Evolutionary conservation across 2,113 vertebrate species (phyloP).

Genomic region (Trichechus manatus): DNA sequence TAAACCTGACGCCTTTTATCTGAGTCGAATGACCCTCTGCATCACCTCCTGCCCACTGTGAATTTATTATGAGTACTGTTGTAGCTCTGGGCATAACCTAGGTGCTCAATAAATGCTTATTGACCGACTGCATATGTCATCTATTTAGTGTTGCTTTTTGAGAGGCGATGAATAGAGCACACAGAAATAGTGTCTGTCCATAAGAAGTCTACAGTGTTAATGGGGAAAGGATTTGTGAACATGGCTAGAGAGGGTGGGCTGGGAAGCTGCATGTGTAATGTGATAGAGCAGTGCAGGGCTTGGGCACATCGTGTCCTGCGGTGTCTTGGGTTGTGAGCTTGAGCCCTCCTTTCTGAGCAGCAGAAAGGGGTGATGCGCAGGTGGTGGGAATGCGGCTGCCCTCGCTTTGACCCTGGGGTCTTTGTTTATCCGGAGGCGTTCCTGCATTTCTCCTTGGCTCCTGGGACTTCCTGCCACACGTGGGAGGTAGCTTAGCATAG

Average conservation of each 20-base stretch:
- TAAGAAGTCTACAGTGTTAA: neutral
- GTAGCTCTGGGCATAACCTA: neutral
- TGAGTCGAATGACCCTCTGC: neutral
- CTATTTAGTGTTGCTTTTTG: neutral
- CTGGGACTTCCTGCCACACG: neutral
- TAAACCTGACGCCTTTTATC: neutral
- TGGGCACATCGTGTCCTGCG: accelerated
- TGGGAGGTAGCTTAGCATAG: neutral
- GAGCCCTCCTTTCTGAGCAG: neutral
- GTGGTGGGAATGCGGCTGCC: neutral
- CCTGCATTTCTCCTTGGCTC: neutral
- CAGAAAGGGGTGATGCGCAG: neutral
- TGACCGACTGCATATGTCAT: neutral
- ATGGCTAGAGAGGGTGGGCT: neutral
- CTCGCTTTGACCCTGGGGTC: neutral
- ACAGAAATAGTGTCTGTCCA: neutral
- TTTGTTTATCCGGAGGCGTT: constrained; percentile 9
- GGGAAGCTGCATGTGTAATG: neutral
- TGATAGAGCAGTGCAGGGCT: too few species aligned
- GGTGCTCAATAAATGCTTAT: constrained; percentile 39
- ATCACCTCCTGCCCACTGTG: neutral
- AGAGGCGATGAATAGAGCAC: neutral
- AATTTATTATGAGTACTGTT: neutral
- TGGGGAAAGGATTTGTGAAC: neutral
- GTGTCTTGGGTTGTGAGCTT: neutral